A percentile compares a stretch with the other conserved stretches of the same genome.
Conservation (phyloP, 2,113 vertebrate genomes). For the Arothron firmamentum region DNA sequence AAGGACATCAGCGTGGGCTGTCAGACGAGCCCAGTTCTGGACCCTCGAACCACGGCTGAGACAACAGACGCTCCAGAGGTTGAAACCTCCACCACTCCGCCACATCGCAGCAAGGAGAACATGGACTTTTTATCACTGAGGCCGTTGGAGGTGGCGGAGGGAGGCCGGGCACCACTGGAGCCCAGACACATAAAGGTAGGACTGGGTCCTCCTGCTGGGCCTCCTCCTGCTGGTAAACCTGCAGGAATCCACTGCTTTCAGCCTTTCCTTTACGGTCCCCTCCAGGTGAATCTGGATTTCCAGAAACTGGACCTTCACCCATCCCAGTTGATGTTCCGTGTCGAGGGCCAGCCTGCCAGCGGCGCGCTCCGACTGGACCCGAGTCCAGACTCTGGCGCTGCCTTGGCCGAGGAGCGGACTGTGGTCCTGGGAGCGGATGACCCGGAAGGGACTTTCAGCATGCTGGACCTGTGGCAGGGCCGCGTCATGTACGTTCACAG, state of each 20-base stretch:
- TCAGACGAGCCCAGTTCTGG: conserved; percentile 40
- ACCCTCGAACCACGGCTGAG: conserved; percentile 1
- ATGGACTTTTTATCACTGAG: conserved; percentile 71
- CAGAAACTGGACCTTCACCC: conserved; percentile 72
- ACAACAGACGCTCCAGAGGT: conserved; percentile 6
- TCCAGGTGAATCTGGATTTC: conserved; percentile 76
- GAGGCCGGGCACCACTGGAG: conserved; percentile 74
- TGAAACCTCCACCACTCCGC: conserved; percentile 19
- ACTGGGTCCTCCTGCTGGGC: background rate
- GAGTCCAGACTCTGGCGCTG: conserved; percentile 21
- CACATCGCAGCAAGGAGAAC: conserved; percentile 33
- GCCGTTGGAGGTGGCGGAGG: conserved; percentile 80
- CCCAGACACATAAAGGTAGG: conserved; percentile 78
- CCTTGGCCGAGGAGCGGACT: conserved; percentile 3
- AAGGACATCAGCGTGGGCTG: conserved; percentile 84
- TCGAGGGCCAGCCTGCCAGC: conserved; percentile 75
- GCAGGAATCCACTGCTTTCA: background rate
- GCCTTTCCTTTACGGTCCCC: background rate
- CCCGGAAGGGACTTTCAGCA: conserved; percentile 73
- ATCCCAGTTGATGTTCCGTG: conserved; percentile 80
- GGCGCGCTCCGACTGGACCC: conserved; percentile 77
- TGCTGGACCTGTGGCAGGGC: conserved; percentile 79
- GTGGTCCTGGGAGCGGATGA: conserved; percentile 24
- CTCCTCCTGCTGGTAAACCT: background rate
- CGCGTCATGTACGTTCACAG: conserved; percentile 82